Percentiles rank a stretch among this genome's conserved stretches.
phyloP scores from a whole-genome alignment of 1,140 invertebrate species.

The Holcopasites calliopsidis region DNA sequence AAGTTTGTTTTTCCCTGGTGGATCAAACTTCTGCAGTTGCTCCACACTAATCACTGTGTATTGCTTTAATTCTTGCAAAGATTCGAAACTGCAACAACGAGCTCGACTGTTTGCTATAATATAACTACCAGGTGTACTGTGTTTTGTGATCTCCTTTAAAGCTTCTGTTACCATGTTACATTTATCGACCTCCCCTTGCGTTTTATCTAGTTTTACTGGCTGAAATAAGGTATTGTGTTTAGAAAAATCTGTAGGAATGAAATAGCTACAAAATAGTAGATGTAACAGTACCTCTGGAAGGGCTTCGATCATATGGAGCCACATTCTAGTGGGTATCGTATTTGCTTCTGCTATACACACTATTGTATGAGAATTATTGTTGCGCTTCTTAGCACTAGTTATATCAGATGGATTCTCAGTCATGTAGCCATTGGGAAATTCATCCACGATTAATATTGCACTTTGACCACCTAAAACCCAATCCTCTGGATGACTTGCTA shows the following conservation, averaged over 20 bases:
- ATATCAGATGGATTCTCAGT: conserved; percentile 65
- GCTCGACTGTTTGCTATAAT: conserved; percentile 75
- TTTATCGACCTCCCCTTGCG: conserved; percentile 35
- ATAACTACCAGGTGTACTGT: conserved; percentile 72
- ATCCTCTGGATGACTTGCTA: conserved; percentile 74
- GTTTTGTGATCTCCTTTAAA: conserved; percentile 69
- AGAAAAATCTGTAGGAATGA: neutral
- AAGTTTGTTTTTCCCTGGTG: conserved; percentile 71
- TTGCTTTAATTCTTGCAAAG: conserved; percentile 71
- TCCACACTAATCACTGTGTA: conserved; percentile 76
- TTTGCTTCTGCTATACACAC: conserved; percentile 79
- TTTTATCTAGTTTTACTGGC: conserved; percentile 59
- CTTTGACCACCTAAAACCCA: conserved; percentile 76
- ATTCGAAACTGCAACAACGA: conserved; percentile 75
- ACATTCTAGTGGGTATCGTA: conserved; percentile 74
- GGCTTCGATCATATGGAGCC: conserved; percentile 75
- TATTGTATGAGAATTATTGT: conserved; percentile 77
- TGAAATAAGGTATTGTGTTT: conserved; percentile 49
- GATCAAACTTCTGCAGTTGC: conserved; percentile 74
- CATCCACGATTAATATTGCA: conserved; percentile 77
- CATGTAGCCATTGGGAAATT: conserved; percentile 79
- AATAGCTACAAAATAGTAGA: neutral
- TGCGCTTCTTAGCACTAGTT: conserved; percentile 69
- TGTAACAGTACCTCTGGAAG: conserved; percentile 66
- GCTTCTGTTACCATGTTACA: conserved; percentile 73